Conservation (phyloP, 2,888 invertebrate genomes). For the Tricholauxania praeusta region DNA sequence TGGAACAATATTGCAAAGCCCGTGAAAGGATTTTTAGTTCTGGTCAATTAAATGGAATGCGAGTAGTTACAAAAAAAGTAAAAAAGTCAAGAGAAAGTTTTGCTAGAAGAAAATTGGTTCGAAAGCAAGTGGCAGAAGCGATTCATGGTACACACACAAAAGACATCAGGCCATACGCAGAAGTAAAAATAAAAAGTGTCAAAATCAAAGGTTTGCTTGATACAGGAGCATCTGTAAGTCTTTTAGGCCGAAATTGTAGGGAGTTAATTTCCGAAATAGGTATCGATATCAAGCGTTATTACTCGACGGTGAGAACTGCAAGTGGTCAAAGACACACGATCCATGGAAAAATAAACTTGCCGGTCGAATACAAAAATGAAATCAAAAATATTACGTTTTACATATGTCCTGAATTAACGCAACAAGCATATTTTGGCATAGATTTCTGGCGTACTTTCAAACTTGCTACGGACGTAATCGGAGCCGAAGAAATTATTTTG, state of each 20-base stretch:
- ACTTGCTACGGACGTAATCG: slow-evolving; percentile 8
- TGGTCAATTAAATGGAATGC: neutral
- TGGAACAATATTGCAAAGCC: neutral
- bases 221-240: slow-evolving; percentile 20
- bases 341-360: neutral
- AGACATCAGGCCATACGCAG: neutral
- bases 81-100: neutral
- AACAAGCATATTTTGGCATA: slow-evolving; percentile 28
- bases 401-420: neutral
- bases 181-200: neutral
- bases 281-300: neutral
- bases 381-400: neutral
- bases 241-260: neutral
- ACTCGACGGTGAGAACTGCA: neutral
- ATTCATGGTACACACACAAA: neutral
- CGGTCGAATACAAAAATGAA: neutral
- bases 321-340: slow-evolving; percentile 15
- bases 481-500: neutral
- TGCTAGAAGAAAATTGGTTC: neutral
- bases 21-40: neutral
- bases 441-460: slow-evolving; percentile 32
- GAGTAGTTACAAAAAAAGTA: neutral
- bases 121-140: neutral
- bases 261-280: neutral
- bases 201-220: slow-evolving; percentile 7